Evolutionary conservation across 2,113 vertebrate species (phyloP).

Genomic region (Brevimyrus niger): DNA sequence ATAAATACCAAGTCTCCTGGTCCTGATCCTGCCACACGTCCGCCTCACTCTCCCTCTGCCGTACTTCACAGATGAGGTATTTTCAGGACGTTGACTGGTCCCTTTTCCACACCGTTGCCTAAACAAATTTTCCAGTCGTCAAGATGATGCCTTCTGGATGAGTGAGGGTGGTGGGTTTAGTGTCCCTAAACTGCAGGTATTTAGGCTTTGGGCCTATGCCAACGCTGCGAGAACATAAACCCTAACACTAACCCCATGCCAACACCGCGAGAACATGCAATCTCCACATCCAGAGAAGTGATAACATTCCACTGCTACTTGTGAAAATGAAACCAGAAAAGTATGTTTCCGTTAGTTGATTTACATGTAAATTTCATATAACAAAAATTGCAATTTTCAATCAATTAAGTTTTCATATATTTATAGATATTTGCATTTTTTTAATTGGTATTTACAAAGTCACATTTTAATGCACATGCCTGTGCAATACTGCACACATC

Average conservation of each 20-base stretch:
- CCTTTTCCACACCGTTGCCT: background rate
- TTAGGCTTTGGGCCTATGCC: background rate
- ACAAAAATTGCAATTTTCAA: constrained; percentile 42
- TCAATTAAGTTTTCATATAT: constrained; percentile 37
- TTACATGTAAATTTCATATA: constrained; percentile 29
- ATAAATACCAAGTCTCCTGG: background rate
- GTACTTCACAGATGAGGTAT: background rate
- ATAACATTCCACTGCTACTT: constrained; percentile 24
- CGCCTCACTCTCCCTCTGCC: background rate
- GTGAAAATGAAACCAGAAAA: constrained; percentile 41
- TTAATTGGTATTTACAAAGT: constrained; percentile 26
- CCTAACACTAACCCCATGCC: no score
- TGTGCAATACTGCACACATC: constrained; percentile 17
- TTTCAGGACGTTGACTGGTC: background rate
- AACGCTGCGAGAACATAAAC: background rate
- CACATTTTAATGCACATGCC: constrained; percentile 18
- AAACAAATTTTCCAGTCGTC: background rate
- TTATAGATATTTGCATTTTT: constrained; percentile 20
- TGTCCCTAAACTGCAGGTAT: background rate
- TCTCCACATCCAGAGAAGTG: background rate
- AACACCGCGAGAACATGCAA: background rate
- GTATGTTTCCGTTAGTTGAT: constrained; percentile 29
- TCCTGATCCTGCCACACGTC: background rate
- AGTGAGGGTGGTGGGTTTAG: background rate
- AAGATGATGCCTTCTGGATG: background rate